Evolutionary conservation across 2,888 invertebrate species (phyloP), one percentile per base, ranked within the genome.

Genomic region (Sesamia inferens): DNA sequence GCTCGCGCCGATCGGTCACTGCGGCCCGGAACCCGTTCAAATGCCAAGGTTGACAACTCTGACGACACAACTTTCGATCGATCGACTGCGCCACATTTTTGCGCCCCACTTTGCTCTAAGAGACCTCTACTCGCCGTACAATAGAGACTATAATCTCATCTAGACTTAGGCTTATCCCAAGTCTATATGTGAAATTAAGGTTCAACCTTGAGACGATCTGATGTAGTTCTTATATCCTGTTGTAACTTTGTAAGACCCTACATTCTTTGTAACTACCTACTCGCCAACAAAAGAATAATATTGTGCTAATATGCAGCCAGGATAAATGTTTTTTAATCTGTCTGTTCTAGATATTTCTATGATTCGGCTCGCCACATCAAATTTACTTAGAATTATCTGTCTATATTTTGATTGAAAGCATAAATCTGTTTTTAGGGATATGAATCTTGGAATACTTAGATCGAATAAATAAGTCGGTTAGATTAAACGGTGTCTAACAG

Each of bases 31-130:
- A 96, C 95, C 95, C 93, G 93, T 91, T 94, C 94, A 96, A 96
- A 96, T 96, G 96, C 96, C 96, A 96, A 96, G 96, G 96, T 94
- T 96, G 96, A 93, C 96, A 92, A 96, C 94, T 95, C 92, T 94
- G 94, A 95, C 95, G 95, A 94, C 95, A 95, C 93, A 94, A 96
- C 95, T 96, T 96, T 96, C 96, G 93, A 95, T 93, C 91, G 87
- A 92, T 92, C 91, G 92, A 89, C 91, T 92, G 93, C 92, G 94
- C 95, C 91, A 94, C 94, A 95, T 95, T 94, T 94, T 94, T 94
- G 94, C 94, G 94, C 93, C 93, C 94, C 92, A 94, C 93, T 94
- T 93, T 66, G 54, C 42, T 78, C 59, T 58, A 59, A 71, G 79
- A 76, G 72, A 74, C 78, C 78, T 84, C 78, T 78, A 75, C 68